Base-by-base conservation (phyloP, 2,113 vertebrate genomes). In the Taxidea taxus region DNA sequence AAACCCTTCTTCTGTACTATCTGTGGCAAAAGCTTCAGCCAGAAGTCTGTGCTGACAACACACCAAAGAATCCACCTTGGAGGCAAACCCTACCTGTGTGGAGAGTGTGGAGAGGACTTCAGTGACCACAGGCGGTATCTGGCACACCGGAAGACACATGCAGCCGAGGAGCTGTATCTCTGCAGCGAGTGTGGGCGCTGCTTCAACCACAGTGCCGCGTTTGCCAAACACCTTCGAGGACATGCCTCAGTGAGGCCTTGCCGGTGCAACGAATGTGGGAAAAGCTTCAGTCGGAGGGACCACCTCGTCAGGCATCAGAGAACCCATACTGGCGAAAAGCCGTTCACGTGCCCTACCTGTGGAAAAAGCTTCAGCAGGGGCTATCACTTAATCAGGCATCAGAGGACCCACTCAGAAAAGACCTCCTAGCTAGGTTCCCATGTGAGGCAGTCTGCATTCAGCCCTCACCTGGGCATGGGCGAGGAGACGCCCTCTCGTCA, bases 131-230 rank as follows among this genome's bases (percentile, higher is more conserved):
- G 78, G 94, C 87, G 42, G 18, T 98, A 96, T 56, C 98, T 99
- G 95, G 99, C 99, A 60, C 99, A 99, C 97, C 99, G 98, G 95
- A 98, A 99, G 94, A 98, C 99, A 7, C 99, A 99, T 3, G 98
- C 98, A 0, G 98, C 99, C 7, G 98, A 99, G 29, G 99, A 99
- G 54, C 98, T 98, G 0, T 99, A 98, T 86, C 83, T 98, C 87
- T 99, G 99, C 49, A 97, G 98, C 18, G 97, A 98, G 93, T 98
- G 98, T 3, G 97, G 97, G 16, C 97, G 96, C n/a, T 87, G 97
- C 72, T 98, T 99, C 98, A 98, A 95, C 97, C 99, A 99, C 0
- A 99, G 99, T 4, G 97, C 98, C 0, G 99, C 99, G 3, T 98
- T 98, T 37, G 87, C 98, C 90, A 98, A 97, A 64, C 98, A 98